Conservation (phyloP, 2,113 vertebrate genomes). For the Sterrhoptilus dennistouni region DNA sequence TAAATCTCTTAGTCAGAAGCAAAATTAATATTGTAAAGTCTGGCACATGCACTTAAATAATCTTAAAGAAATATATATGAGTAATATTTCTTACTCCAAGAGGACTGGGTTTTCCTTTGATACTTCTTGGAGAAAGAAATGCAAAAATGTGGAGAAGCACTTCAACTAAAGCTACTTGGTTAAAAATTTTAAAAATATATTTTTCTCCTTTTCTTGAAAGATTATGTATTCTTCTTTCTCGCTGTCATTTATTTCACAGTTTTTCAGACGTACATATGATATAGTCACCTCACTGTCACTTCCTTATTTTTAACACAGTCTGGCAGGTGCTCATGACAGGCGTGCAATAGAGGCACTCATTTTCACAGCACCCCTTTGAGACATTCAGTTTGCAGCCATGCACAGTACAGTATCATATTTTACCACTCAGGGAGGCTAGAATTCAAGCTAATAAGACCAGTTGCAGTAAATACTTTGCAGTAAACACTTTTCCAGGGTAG, state of each 20-base stretch:
- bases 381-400: neutral
- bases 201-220: neutral
- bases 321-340: neutral
- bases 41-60: neutral
- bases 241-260: neutral
- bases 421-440: neutral
- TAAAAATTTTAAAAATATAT: neutral
- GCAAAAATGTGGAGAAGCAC: neutral
- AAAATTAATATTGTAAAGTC: neutral
- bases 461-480: neutral
- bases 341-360: accelerated
- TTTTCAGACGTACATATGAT: neutral
- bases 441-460: neutral
- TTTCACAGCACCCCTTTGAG: neutral
- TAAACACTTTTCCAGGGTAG: neutral
- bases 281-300: neutral
- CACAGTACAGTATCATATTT: neutral
- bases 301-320: neutral
- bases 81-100: neutral
- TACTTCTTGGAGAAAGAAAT: neutral
- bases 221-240: neutral
- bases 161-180: neutral
- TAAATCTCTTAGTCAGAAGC: neutral
- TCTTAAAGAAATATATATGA: neutral
- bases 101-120: neutral